phyloP scores from a whole-genome alignment of 64 coral and sea anemone genomes.

The Acropora yongei region DNA sequence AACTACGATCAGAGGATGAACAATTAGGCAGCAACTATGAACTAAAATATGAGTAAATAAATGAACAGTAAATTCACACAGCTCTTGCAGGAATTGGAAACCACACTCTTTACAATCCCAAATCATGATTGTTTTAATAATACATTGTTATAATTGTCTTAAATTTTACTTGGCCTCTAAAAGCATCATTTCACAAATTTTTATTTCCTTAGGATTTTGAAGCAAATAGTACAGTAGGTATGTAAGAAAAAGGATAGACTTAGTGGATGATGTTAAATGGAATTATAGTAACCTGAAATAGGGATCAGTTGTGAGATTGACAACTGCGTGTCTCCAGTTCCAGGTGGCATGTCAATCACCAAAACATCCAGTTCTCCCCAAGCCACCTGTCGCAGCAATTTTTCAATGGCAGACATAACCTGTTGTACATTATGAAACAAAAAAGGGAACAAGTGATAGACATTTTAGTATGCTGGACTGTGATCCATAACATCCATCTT shows the following conservation, averaged over 20 bases:
- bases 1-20: too few relatives aligned
- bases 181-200: too few relatives aligned
- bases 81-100: too few relatives aligned
- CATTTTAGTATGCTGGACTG: too few relatives aligned
- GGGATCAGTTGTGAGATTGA: slow-evolving; percentile 95
- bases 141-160: too few relatives aligned
- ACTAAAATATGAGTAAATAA: too few relatives aligned
- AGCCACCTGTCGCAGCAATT: slow-evolving; percentile 88
- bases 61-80: too few relatives aligned
- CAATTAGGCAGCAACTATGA: too few relatives aligned
- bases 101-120: too few relatives aligned
- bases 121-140: too few relatives aligned
- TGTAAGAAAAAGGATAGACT: background rate
- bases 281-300: slow-evolving; percentile 67
- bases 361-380: slow-evolving; percentile 93
- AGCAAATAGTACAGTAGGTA: background rate
- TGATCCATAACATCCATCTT: too few relatives aligned
- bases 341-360: slow-evolving; percentile 98
- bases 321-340: slow-evolving; percentile 95
- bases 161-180: too few relatives aligned
- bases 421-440: background rate
- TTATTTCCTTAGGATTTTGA: background rate
- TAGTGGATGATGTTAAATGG: background rate
- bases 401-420: slow-evolving; percentile 99
- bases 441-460: background rate